A percentile compares a stretch with the other conserved stretches of the same genome.
Conservation (phyloP, 1,140 invertebrate genomes). For the Diabrotica virgifera region DNA sequence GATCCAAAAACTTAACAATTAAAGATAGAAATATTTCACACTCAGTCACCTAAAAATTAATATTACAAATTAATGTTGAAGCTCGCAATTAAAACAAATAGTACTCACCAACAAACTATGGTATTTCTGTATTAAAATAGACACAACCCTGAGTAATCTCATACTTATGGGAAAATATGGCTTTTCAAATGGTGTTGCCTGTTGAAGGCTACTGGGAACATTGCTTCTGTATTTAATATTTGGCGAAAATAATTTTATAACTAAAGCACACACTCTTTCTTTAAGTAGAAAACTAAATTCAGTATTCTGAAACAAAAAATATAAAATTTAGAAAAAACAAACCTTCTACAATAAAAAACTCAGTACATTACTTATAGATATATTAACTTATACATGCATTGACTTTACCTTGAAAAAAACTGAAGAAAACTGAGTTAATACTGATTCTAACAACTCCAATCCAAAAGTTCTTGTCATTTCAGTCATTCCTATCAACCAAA, state of each 20-base stretch:
- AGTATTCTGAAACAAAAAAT: conserved; percentile 68
- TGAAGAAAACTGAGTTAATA: conserved; percentile 85
- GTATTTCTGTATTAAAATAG: conserved; percentile 91
- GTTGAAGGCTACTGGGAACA: conserved; percentile 51
- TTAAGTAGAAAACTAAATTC: conserved; percentile 95
- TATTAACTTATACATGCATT: not conserved
- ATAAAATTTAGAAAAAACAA: not conserved
- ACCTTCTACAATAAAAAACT: not conserved
- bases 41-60: conserved; percentile 78
- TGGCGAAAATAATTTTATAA: conserved; percentile 97
- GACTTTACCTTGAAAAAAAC: conserved; percentile 84
- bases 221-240: conserved; percentile 86
- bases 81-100: not conserved
- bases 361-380: no score
- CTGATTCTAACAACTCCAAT: conserved; percentile 89
- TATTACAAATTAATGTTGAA: not conserved
- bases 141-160: conserved; percentile 87
- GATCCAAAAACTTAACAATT: conserved; percentile 95
- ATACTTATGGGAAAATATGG: conserved; percentile 97
- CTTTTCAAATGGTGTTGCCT: conserved; percentile 74
- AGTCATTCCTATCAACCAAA: conserved; percentile 91
- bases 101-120: conserved; percentile 83
- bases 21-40: conserved; percentile 98
- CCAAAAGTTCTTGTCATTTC: conserved; percentile 98
- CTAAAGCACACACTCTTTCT: conserved; percentile 93